Evolutionary conservation across 1,140 invertebrate species (phyloP).

Genomic region (Gonatopus flavifemur): DNA sequence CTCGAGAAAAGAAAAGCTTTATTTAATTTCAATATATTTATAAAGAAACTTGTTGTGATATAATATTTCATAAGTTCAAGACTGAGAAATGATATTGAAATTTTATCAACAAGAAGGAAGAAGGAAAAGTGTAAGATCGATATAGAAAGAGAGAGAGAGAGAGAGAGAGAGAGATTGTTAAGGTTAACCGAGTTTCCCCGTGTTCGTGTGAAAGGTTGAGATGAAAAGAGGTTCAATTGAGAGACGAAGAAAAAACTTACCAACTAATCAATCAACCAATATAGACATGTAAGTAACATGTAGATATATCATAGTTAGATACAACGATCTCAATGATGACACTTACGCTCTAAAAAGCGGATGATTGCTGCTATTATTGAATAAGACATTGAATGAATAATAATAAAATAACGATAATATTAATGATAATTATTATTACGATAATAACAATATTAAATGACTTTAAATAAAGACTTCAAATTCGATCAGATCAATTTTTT

Average conservation of each 20-base stretch:
- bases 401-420: too few species aligned
- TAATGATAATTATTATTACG: too few species aligned
- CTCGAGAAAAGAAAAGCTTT: too few species aligned
- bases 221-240: background rate
- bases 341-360: conserved; percentile 33
- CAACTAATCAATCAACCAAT: conserved; percentile 19
- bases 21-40: too few species aligned
- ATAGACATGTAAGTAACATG: conserved; percentile 51
- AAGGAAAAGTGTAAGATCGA: too few species aligned
- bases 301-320: conserved; percentile 59
- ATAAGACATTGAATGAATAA: too few species aligned
- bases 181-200: background rate
- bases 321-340: conserved; percentile 57
- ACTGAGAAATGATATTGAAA: too few species aligned
- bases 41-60: too few species aligned
- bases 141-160: background rate
- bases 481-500: too few species aligned
- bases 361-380: conserved; percentile 31
- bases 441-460: too few species aligned
- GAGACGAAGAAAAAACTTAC: background rate
- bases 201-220: background rate
- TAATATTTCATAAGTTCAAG: too few species aligned
- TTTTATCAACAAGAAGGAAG: conserved; percentile 44
- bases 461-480: too few species aligned
- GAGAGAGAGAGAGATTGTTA: background rate